A percentile compares a stretch with the other conserved stretches of the same genome.
phyloP scores from a whole-genome alignment of 2,113 vertebrate genomes.

The Tapirus terrestris region DNA sequence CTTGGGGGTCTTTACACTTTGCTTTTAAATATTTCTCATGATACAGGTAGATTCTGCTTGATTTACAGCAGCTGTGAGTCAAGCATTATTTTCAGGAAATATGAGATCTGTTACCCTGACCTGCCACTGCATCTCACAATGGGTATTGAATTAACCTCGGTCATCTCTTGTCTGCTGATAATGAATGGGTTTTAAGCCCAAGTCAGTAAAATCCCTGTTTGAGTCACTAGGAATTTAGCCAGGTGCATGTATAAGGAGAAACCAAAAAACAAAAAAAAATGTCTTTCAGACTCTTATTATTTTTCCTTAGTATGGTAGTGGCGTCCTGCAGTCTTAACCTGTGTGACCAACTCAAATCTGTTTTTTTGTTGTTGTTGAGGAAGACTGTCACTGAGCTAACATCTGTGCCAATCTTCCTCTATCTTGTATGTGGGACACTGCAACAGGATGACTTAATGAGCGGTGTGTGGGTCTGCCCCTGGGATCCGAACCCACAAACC shows the following conservation, averaged over 20 bases:
- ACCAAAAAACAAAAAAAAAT: background rate
- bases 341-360: background rate
- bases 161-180: constrained; percentile 32
- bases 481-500: too few species aligned
- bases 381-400: too few species aligned
- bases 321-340: background rate
- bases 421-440: too few species aligned
- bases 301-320: background rate
- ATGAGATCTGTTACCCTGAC: background rate
- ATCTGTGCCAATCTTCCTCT: too few species aligned
- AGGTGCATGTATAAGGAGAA: background rate
- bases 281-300: background rate
- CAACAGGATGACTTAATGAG: too few species aligned
- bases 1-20: background rate
- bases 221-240: background rate
- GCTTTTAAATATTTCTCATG: constrained; percentile 42
- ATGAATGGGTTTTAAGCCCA: constrained; percentile 41
- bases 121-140: constrained; percentile 38
- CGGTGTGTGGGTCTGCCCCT: too few species aligned
- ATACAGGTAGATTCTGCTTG: constrained; percentile 33
- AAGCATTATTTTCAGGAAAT: constrained; percentile 58
- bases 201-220: background rate
- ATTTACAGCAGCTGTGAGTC: constrained; percentile 48
- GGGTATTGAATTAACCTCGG: constrained; percentile 28
- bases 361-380: background rate